Base-by-base conservation (phyloP, 2,888 invertebrate species). In the Amiota communis region DNA sequence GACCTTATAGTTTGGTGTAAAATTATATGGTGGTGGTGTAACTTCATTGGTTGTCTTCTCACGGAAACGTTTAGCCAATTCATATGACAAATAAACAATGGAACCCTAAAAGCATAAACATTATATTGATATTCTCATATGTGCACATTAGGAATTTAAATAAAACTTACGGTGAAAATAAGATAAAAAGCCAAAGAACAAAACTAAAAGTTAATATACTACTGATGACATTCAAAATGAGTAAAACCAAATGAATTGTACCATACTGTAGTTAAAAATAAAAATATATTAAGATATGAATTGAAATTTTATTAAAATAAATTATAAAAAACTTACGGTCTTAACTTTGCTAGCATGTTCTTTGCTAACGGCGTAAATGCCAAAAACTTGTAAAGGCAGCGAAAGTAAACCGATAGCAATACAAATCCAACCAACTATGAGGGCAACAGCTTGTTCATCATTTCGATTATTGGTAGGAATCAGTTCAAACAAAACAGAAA, bases 281-380 rank as follows among this genome's bases (percentile, higher is more conserved):
- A 47, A n/a, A 47, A 67, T 12, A 47, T 48, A 3, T 48, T 63
- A 9, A 15, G 3, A 57, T n/a, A 17, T 15, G 1, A 59, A 59
- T 20, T 59, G 20, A 59, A 8, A 59, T 59, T 20, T 20, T 17
- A 59, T 59, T 17, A 15, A 61, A 11, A 61, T 61, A 8, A 36
- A n/a, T n/a, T n/a, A n/a, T n/a, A 4, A 6, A 36, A 4, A 36
- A 20, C 64, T 47, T 15, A 65, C 64, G 9, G 64, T 48, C 8
- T 57, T 57, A 17, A n/a, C 17, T n/a, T 65, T 17, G 64, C 64
- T 48, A 15, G 64, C 46, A 48, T 15, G 47, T 15, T 48, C 48
- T 17, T 47, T 48, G n/a, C 17, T 48, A 11, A 65, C n/a, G 0
- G 11, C 36, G n/a, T 65, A 65, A 48, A 65, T 65, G 17, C 64